Base-by-base conservation (phyloP, 2,888 invertebrate species). In the Hirtodrosophila trivittata region DNA sequence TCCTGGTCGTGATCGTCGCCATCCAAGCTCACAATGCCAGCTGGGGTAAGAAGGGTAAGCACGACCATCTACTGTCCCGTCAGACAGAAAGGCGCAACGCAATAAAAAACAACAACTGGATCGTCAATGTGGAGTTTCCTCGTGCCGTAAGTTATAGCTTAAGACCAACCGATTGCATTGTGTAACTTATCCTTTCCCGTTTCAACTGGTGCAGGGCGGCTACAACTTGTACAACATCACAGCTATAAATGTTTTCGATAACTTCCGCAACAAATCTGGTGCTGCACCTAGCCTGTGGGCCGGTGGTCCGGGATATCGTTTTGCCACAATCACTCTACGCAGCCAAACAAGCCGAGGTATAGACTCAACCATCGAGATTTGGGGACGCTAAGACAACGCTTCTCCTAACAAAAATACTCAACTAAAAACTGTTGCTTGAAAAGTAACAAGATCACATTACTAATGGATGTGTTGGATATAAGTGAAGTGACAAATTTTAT, bases 1-100 rank as follows among this genome's bases (percentile, higher is more conserved):
- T 87, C 12, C 39, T 80, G 33, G 85, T 86, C 57, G 37, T 80
- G 13, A 60, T 72, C 51, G 73, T 64, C 51, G 67, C 71, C 50
- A 65, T 64, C 51, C 68, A 63, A 25, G 78, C 75, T 50, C 63
- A 18, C 39, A 87, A 67, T 35, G 5, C 60, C 58, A 59, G 16
- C 63, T 87, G 86, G 81, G 86, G 86, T 5, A 41, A 3, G 1
- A 43, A 57, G 8, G 59, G 51, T 16, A 26, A 1, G 46, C 43
- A n/a, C 5, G 83, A 86, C n/a, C 37, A 38, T 8, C 50, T 85
- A 38, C 57, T 87, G 3, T 59, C 65, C 18, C 65, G 68, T 28
- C 67, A 78, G 54, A 16, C 6, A 1, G 75, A 83, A 10, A 35
- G 66, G 2, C 78, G 78, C 10, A 1, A 18, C 1, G 73, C 81